Evolutionary conservation across 2,888 invertebrate genomes (phyloP).

Genomic region (Eudemis profundana): DNA sequence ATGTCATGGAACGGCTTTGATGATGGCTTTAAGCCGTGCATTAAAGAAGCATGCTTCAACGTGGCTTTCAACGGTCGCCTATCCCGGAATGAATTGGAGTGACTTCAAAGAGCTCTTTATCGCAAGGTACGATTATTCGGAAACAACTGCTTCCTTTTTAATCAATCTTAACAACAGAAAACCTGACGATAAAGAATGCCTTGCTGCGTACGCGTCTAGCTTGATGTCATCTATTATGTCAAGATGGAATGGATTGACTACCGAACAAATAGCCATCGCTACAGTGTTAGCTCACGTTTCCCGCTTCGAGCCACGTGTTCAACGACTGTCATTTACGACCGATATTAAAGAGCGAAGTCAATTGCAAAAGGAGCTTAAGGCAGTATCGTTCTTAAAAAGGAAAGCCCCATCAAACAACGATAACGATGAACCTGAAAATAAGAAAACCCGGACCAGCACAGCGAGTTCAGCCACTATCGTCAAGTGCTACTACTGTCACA

Average conservation of each 20-base stretch:
- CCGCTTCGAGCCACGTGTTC: constrained; percentile 35
- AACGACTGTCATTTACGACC: constrained; percentile 40
- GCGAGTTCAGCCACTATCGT: background rate
- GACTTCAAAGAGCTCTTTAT: constrained; percentile 45
- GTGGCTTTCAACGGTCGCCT: constrained; percentile 45
- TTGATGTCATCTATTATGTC: constrained; percentile 29
- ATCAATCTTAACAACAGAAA: constrained; percentile 11
- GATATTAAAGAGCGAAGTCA: constrained; percentile 28
- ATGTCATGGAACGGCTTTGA: constrained; percentile 11
- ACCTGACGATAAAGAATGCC: constrained; percentile 25
- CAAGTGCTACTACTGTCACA: constrained; percentile 45
- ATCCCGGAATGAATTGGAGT: constrained; percentile 46
- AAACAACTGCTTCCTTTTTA: background rate
- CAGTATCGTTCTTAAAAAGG: constrained; percentile 24
- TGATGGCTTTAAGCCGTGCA: constrained; percentile 18
- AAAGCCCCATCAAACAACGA: background rate
- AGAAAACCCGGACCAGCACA: background rate
- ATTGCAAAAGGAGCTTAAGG: constrained; percentile 28
- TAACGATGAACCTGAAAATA: constrained; percentile 12
- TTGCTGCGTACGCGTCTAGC: constrained; percentile 20
- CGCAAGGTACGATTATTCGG: constrained; percentile 30
- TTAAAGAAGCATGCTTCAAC: constrained; percentile 43
- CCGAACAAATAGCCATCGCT: constrained; percentile 43
- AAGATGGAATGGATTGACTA: constrained; percentile 29
- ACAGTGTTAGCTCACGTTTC: constrained; percentile 41